These are phyloP conservation scores for Ispidina lecontei DNA, from an alignment of 2,797 vertebrate species.

Conservation along the genomic window DNA sequence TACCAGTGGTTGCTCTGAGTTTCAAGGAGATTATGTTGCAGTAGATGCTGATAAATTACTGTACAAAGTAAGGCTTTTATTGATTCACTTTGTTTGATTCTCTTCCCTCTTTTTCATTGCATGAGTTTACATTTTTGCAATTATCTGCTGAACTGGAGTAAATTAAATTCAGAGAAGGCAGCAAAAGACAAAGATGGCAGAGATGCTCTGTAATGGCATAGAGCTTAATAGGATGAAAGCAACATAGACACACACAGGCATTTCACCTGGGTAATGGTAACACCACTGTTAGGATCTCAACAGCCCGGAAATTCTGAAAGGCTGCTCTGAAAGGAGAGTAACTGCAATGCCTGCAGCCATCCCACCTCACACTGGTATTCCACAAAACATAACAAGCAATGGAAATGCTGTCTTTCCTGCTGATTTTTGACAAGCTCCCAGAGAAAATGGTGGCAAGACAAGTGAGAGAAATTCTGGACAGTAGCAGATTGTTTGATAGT, in stretches of 20 bases:
- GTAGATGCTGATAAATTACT: slow-evolving; percentile 31
- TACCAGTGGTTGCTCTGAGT: neutral
- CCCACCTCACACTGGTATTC: slow-evolving; percentile 44
- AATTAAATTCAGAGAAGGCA: slow-evolving; percentile 54
- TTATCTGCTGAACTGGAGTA: slow-evolving; percentile 22
- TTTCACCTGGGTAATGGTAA: slow-evolving; percentile 44
- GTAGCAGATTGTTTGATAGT: slow-evolving; percentile 59
- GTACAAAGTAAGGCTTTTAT: slow-evolving; percentile 19
- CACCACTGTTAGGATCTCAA: slow-evolving; percentile 6
- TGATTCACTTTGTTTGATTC: slow-evolving; percentile 43
- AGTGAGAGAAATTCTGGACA: slow-evolving; percentile 55
- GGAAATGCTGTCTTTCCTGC: slow-evolving; percentile 41
- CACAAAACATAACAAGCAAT: neutral
- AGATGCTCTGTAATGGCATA: neutral
- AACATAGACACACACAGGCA: neutral
- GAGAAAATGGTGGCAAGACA: slow-evolving; percentile 31
- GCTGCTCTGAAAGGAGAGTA: slow-evolving; percentile 44
- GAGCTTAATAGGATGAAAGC: slow-evolving; percentile 1
- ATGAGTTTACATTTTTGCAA: slow-evolving; percentile 48
- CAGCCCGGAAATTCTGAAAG: slow-evolving; percentile 43
- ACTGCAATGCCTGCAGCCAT: slow-evolving; percentile 22
- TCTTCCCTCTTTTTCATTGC: slow-evolving; percentile 22
- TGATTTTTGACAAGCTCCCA: slow-evolving; percentile 55
- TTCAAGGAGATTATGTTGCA: slow-evolving; percentile 35
- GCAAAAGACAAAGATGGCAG: slow-evolving; percentile 30